Percentiles rank a stretch among this genome's conserved stretches.
These are phyloP conservation scores for Zaprionus taronus DNA, from an alignment of 1,140 invertebrate genomes.

Conservation along the genomic window DNA sequence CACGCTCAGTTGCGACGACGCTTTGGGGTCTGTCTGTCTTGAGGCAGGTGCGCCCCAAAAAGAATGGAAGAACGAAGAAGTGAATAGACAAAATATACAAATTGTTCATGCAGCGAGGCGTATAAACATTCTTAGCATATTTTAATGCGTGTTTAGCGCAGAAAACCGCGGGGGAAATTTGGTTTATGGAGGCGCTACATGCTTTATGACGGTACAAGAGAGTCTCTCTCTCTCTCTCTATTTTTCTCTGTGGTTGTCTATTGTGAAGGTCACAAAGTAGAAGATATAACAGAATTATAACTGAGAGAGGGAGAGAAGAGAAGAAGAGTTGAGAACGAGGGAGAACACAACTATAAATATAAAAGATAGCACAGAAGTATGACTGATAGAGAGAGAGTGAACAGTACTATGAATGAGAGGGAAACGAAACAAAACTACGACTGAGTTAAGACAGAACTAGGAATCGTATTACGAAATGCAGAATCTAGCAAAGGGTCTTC, in stretches of 20 bases:
- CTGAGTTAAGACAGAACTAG: background rate
- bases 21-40: background rate
- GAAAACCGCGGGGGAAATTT: background rate
- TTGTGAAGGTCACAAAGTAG: slow-evolving; percentile 28
- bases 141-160: slow-evolving; percentile 30
- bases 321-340: too few relatives aligned
- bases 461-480: too few relatives aligned
- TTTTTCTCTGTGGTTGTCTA: background rate
- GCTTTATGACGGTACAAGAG: slow-evolving; percentile 14
- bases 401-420: background rate
- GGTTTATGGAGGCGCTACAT: slow-evolving; percentile 2
- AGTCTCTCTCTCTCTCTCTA: background rate
- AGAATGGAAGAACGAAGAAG: slow-evolving; percentile 3
- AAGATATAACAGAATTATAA: too few relatives aligned
- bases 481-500: too few relatives aligned
- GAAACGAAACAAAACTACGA: background rate
- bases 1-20: slow-evolving; percentile 25
- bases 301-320: background rate
- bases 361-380: background rate
- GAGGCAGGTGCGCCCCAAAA: slow-evolving; percentile 36
- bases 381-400: background rate
- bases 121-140: slow-evolving; percentile 56
- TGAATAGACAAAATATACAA: slow-evolving; percentile 5
- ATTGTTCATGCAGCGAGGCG: slow-evolving; percentile 39
- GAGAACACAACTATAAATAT: background rate